These are phyloP conservation scores for Phoebastria nigripes DNA, from an alignment of 2,797 vertebrate genomes.

Conservation along the genomic window DNA sequence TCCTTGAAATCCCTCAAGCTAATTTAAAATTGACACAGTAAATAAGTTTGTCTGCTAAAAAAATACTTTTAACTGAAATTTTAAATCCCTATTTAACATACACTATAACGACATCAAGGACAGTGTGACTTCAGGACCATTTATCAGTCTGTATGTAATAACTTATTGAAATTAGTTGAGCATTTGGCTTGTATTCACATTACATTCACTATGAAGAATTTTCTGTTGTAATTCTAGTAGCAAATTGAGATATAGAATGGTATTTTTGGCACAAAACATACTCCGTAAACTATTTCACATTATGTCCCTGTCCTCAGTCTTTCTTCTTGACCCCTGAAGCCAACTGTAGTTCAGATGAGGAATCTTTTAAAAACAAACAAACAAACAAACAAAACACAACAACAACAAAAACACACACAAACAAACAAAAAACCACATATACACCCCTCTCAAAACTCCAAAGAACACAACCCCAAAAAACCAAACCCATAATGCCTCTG, in stretches of 20 bases:
- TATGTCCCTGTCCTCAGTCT: not conserved
- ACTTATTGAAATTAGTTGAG: not conserved
- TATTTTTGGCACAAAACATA: not conserved
- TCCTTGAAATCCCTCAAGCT: not conserved
- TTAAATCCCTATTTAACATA: not conserved
- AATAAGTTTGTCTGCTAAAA: not conserved
- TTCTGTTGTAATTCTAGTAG: not conserved
- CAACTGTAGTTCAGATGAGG: not conserved
- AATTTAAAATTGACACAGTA: not conserved
- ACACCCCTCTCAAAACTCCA: not conserved
- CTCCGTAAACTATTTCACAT: not conserved
- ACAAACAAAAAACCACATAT: too few species aligned
- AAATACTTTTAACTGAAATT: not conserved
- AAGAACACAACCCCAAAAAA: too few species aligned
- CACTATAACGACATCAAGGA: not conserved
- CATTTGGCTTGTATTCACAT: not conserved
- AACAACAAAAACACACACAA: not conserved
- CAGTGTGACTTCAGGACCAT: not conserved
- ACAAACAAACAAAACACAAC: too few species aligned
- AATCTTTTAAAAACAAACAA: not conserved
- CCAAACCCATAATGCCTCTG: rapidly evolving
- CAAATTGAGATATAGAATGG: not conserved
- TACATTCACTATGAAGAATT: not conserved
- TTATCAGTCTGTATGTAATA: not conserved
- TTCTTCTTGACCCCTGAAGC: not conserved